Base-by-base conservation (phyloP, 2,888 invertebrate species). In the Yponomeuta evonymella region DNA sequence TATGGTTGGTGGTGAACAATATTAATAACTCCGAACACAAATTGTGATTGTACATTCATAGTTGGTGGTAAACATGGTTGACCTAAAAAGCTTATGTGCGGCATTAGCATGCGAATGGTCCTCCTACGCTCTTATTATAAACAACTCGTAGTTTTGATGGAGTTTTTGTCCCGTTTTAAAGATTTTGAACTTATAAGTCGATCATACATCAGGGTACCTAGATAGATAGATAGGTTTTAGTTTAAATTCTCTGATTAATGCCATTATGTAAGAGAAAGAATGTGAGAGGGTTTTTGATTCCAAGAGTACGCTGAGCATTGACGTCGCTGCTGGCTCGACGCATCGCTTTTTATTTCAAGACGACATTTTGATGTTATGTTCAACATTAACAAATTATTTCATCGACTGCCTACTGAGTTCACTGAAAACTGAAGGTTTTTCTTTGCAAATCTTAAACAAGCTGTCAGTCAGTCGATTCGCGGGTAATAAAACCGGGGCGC, bases 81-180 rank as follows among this genome's bases (percentile, higher is more conserved):
- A 67, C 67, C 67, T 36, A 67, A 67, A 67, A 67, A 67, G 12
- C 15, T 58, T 67, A 36, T 67, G n/a, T 67, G 43, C 9, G 64
- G 29, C 43, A 67, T 67, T 67, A 67, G 43, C 67, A 67, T 67
- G 36, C 43, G 36, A 67, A 67, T 43, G 36, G 2, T 67, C 15
- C 43, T n/a, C 67, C 67, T 36, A 67, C 67, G 12, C 67, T n/a
- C 5, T 2, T 64, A 23, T 64, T 58, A 58, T 15, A 58, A 58
- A 58, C 3, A 15, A 58, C 51, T 23, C 23, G 23, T 23, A 23
- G 23, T 23, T 23, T 23, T 36, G 5, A 36, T 43, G 43, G 1
- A 8, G 6, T 43, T 43, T 43, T 8, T 43, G 43, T 5, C 9
- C 9, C 0, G 6, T 43, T 43, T 43, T 43, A 43, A 43, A 8